Percentiles rank a stretch among this genome's conserved stretches.
phyloP scores from a whole-genome alignment of 1,140 invertebrate genomes.

The Macrobrachium nipponense region DNA sequence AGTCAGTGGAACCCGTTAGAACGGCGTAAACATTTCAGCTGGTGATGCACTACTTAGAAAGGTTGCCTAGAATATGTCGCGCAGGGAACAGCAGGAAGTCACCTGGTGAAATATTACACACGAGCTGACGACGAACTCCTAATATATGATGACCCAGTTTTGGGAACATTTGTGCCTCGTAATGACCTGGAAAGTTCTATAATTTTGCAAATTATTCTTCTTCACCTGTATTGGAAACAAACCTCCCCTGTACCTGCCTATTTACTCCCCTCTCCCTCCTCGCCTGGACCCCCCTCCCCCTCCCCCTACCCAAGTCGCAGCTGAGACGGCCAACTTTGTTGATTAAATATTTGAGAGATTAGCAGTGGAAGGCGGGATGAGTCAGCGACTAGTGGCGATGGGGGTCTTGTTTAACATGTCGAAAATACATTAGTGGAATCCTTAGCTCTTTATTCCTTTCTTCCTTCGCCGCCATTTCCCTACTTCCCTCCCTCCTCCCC shows the following conservation, averaged over 20 bases:
- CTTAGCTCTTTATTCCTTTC: not conserved
- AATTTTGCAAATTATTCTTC: too few relatives aligned
- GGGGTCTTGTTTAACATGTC: conserved; percentile 51
- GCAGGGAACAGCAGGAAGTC: too few relatives aligned
- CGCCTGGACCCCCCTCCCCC: not conserved
- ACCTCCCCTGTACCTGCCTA: conserved; percentile 20
- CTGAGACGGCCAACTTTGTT: conserved; percentile 47
- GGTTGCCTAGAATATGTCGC: too few relatives aligned
- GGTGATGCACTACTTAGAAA: too few relatives aligned
- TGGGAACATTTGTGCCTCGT: too few relatives aligned
- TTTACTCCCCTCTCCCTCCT: not conserved
- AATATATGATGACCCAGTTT: too few relatives aligned
- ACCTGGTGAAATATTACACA: too few relatives aligned
- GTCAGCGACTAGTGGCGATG: conserved; percentile 47
- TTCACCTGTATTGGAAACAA: conserved; percentile 28
- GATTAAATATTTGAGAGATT: conserved; percentile 59
- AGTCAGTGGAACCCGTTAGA: too few relatives aligned
- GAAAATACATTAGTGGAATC: conserved; percentile 51
- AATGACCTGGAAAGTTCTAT: too few relatives aligned
- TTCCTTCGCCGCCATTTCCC: not conserved
- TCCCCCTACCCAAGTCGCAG: not conserved
- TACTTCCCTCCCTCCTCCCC: not conserved
- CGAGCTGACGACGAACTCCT: too few relatives aligned
- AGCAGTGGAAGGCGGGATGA: conserved; percentile 48
- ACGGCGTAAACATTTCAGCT: too few relatives aligned